Base-by-base conservation (phyloP, 2,888 invertebrate species). In the Torymus tubicola region DNA sequence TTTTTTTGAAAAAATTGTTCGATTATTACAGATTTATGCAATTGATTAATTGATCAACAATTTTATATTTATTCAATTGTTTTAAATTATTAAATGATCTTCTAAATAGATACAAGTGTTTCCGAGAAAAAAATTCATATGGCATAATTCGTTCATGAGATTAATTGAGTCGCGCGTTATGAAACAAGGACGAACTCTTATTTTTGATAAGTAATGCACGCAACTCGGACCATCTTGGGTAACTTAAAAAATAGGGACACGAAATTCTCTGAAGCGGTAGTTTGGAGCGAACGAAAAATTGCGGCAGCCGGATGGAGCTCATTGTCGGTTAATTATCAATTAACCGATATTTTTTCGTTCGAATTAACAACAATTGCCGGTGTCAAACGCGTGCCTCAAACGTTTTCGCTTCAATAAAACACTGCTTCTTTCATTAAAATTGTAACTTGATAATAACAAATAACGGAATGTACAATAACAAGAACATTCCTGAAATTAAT, bases 321-420 rank as follows among this genome's bases (percentile, higher is more conserved):
- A 65, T 81, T 77, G 50, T 60, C 55, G 58, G 24, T 64, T 78
- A 81, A 78, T 81, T 78, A 81, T 81, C 78, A 78, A 81, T 81
- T 78, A 81, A 78, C 74, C 78, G 65, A 78, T 71, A 73, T 78
- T 78, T 70, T 72, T 77, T 67, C 58, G 31, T 67, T 21, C 65
- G 42, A 75, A 14, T 80, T 67, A 61, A 60, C 53, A 14, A 18
- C 71, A 71, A 65, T 71, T 61, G 61, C 11, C 21, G 14, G n/a
- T 61, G 31, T 57, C 12, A 18, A 74, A 58, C 21, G 57, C 55
- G 55, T 70, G 55, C 24, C 24, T 13, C 18, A 53, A 68, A 24
- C 53, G 53, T 8, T 55, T 68, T 55, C 14, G 10, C 16, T 18
- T 18, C 1, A 52, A 67, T 64, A n/a, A 42, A 42, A 64, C 42